A percentile compares a stretch with the other conserved stretches of the same genome.
Conservation (phyloP, 2,113 vertebrate species). For the Astur gentilis region DNA sequence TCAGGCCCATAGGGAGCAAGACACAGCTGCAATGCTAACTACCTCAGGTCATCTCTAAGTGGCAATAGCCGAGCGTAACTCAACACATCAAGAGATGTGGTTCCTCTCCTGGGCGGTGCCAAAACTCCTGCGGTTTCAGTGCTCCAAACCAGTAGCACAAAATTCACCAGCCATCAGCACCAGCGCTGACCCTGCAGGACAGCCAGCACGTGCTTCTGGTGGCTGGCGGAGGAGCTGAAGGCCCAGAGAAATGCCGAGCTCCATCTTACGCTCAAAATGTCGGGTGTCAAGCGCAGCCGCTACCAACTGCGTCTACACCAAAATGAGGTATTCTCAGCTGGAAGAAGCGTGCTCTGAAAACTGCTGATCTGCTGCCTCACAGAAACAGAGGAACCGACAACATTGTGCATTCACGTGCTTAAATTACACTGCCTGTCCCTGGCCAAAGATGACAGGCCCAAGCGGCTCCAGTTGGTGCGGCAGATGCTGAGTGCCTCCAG, state of each 20-base stretch:
- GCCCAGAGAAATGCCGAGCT: not conserved
- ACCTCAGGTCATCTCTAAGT: not conserved
- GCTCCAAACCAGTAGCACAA: not conserved
- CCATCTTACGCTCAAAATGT: not conserved
- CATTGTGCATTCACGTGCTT: not conserved
- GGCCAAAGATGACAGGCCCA: not conserved
- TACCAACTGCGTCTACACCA: not conserved
- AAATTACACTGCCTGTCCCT: not conserved
- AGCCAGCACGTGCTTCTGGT: accelerated
- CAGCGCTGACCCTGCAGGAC: not conserved
- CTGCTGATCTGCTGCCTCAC: not conserved
- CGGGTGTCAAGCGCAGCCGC: not conserved
- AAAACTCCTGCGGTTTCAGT: not conserved
- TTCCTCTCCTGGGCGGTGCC: not conserved
- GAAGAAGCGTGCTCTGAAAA: not conserved
- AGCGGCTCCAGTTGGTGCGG: not conserved
- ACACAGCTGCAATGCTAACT: not conserved
- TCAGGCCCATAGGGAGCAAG: not conserved
- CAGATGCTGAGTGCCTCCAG: not conserved
- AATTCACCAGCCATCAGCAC: not conserved
- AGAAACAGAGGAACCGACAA: not conserved
- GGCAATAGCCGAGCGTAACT: not conserved
- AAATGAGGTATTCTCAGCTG: not conserved
- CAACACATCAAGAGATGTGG: not conserved
- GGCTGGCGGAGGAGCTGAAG: not conserved